phyloP scores from a whole-genome alignment of 1,140 invertebrate species.

The Nautilus pompilius region DNA sequence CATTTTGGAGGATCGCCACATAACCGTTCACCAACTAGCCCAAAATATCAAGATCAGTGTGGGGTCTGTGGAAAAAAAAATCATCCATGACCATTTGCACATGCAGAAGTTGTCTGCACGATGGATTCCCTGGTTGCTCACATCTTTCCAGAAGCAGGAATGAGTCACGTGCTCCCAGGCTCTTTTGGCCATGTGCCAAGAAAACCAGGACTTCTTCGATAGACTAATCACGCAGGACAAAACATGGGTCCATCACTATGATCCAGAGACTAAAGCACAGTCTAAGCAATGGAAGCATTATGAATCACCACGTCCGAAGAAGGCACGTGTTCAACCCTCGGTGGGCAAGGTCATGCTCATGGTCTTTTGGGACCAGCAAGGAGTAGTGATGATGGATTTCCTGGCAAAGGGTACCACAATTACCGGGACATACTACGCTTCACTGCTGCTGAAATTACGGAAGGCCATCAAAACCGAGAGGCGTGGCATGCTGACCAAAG shows the following conservation, averaged over 20 bases:
- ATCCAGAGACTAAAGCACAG: neutral
- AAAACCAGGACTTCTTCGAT: no score
- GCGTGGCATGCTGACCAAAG: neutral
- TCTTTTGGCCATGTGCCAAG: neutral
- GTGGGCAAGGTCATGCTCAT: neutral
- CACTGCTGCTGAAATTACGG: neutral
- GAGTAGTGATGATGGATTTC: neutral
- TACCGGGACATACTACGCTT: neutral
- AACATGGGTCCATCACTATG: neutral
- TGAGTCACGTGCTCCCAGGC: neutral
- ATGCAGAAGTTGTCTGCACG: neutral
- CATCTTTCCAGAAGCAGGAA: neutral
- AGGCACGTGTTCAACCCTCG: neutral
- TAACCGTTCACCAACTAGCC: neutral
- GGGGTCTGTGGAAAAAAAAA: neutral
- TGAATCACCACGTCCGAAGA: neutral
- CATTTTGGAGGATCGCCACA: neutral
- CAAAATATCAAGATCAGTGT: neutral
- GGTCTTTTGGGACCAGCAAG: neutral
- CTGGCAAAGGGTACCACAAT: neutral
- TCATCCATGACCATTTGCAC: neutral
- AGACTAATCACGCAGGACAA: neutral
- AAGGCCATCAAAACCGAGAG: neutral
- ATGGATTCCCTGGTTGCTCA: neutral
- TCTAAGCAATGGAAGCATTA: neutral